A percentile compares a stretch with the other conserved stretches of the same genome.
These are phyloP conservation scores for Neofelis nebulosa DNA, from an alignment of 2,113 vertebrate species.

Conservation along the genomic window DNA sequence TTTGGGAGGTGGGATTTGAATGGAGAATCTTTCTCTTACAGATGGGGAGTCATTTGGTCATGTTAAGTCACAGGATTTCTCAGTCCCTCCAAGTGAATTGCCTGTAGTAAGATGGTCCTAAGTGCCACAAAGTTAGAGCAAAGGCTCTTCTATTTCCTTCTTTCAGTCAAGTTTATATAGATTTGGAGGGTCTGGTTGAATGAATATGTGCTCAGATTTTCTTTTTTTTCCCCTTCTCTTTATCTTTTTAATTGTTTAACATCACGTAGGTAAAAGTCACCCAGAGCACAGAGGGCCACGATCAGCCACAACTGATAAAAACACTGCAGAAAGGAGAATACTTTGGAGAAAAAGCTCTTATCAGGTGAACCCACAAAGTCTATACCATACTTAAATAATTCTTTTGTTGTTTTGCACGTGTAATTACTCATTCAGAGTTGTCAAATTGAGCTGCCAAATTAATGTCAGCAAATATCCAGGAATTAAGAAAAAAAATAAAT, in stretches of 20 bases:
- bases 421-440: not conserved
- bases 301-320: conserved; percentile 93
- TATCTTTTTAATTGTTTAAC: not conserved
- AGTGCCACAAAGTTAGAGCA: not conserved
- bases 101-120: not conserved
- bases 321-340: conserved; percentile 93
- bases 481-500: not conserved
- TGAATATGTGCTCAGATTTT: not conserved
- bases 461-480: not conserved
- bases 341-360: conserved; percentile 96
- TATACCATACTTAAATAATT: not conserved
- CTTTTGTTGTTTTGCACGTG: not conserved
- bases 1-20: not conserved
- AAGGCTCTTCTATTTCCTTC: not conserved
- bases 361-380: conserved; percentile 86
- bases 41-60: not conserved
- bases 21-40: not conserved
- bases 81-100: not conserved
- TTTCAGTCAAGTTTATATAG: not conserved
- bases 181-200: not conserved
- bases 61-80: not conserved
- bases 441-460: not conserved
- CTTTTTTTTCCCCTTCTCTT: not conserved
- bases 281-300: conserved; percentile 89
- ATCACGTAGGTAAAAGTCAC: conserved; percentile 91